Percentiles rank a stretch among this genome's conserved stretches.
Evolutionary conservation across 2,888 invertebrate genomes (phyloP).

Genomic region (Baronia brevicornis): DNA sequence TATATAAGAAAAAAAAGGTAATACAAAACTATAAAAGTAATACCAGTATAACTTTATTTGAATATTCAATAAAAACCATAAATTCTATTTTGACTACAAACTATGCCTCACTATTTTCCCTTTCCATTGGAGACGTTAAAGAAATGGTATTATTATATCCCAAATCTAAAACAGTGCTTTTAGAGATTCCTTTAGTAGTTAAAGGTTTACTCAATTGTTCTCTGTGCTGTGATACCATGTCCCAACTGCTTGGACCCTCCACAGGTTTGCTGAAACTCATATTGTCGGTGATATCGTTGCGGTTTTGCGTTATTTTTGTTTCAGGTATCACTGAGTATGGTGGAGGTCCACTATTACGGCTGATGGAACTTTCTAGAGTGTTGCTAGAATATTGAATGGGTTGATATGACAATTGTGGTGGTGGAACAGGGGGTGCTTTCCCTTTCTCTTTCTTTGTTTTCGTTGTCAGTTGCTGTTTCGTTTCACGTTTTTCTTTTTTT

Average conservation of each 20-base stretch:
- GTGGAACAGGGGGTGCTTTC: constrained; percentile 15
- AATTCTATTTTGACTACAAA: no score
- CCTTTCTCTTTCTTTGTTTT: constrained; percentile 26
- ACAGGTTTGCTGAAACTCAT: constrained; percentile 45
- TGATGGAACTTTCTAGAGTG: constrained; percentile 60
- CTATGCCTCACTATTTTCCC: constrained; percentile 46
- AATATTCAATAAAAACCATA: no score
- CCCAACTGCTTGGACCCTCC: constrained; percentile 57
- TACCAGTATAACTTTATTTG: no score
- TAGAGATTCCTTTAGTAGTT: constrained; percentile 12
- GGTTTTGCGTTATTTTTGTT: constrained; percentile 23
- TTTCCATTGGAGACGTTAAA: constrained; percentile 16
- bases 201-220: constrained; percentile 44
- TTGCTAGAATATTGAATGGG: constrained; percentile 35
- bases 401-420: constrained; percentile 16
- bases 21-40: no score
- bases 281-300: constrained; percentile 38
- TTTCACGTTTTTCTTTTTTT: constrained; percentile 29
- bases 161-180: constrained; percentile 45
- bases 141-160: constrained; percentile 36
- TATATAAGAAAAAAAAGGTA: no score
- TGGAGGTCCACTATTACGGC: constrained; percentile 54
- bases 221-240: constrained; percentile 70
- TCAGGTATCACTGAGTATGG: constrained; percentile 37
- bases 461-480: constrained; percentile 22